Percentiles rank a stretch among this genome's conserved stretches.
Conservation (phyloP, 2,888 invertebrate genomes). For the Drosophila putrida region DNA sequence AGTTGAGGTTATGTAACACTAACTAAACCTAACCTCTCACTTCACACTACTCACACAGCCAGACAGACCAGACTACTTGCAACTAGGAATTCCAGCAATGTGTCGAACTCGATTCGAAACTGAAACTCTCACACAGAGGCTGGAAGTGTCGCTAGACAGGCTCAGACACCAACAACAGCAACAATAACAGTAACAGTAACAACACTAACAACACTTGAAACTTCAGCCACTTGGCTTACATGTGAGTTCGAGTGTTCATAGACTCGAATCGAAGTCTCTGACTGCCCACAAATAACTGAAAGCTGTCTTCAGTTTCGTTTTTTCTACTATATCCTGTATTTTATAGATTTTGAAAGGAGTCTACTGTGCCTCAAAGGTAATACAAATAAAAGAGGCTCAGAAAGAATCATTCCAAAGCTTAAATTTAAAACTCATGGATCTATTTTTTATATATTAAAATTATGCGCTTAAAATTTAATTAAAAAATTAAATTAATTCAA, state of each 20-base stretch:
- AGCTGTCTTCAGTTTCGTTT: conserved; percentile 10
- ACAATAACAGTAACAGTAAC: conserved; percentile 19
- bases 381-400: neutral
- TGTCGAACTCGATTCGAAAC: conserved; percentile 50
- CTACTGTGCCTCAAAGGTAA: too few species aligned
- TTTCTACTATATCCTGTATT: conserved; percentile 14
- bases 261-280: conserved; percentile 18
- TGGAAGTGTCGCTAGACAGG: conserved; percentile 68
- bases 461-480: too few species aligned
- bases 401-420: too few species aligned
- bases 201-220: conserved; percentile 62
- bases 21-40: conserved; percentile 61
- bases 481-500: too few species aligned
- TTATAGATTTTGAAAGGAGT: neutral
- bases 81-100: conserved; percentile 41
- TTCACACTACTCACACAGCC: conserved; percentile 15
- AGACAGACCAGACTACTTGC: conserved; percentile 22
- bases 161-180: conserved; percentile 23
- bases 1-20: conserved; percentile 63
- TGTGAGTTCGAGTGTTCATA: conserved; percentile 38
- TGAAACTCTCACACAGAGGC: conserved; percentile 36
- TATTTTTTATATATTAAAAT: too few species aligned
- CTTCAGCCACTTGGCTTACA: conserved; percentile 59
- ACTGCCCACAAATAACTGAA: conserved; percentile 37
- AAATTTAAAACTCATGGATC: too few species aligned